These are phyloP conservation scores for Threskiornis aethiopicus DNA, from an alignment of 2,797 vertebrate species.

Conservation along the genomic window DNA sequence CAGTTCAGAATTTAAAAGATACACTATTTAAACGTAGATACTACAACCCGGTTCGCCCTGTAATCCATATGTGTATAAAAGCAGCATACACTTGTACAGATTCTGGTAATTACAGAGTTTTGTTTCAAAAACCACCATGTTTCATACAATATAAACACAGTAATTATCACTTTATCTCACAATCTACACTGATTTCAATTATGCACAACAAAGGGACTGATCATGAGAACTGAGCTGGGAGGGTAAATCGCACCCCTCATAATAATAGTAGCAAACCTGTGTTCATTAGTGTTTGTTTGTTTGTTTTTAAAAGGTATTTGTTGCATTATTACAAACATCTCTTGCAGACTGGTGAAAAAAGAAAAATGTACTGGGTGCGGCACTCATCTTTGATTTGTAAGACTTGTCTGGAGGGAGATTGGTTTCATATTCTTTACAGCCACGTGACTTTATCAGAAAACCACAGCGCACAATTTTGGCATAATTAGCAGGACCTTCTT, in stretches of 20 bases:
- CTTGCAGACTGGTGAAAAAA: not conserved
- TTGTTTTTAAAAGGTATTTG: slow-evolving; percentile 25
- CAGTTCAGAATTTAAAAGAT: not conserved
- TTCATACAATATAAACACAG: not conserved
- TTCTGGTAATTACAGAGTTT: slow-evolving; percentile 14
- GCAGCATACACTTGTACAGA: not conserved
- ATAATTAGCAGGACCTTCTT: slow-evolving; percentile 49
- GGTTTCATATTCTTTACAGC: slow-evolving; percentile 18
- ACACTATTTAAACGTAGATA: not conserved
- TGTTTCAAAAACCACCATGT: not conserved
- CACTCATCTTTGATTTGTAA: not conserved
- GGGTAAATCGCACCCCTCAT: not conserved
- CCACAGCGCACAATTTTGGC: slow-evolving; percentile 1
- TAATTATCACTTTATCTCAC: slow-evolving; percentile 50
- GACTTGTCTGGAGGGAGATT: slow-evolving; percentile 38
- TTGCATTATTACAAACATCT: slow-evolving; percentile 11
- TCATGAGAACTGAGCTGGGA: not conserved
- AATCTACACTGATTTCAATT: slow-evolving; percentile 51
- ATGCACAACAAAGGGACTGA: slow-evolving; percentile 30
- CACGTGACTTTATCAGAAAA: slow-evolving; percentile 51
- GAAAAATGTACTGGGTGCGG: slow-evolving; percentile 2
- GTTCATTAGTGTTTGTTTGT: not conserved
- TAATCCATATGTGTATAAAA: not conserved
- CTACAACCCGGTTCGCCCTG: not conserved
- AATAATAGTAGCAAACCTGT: slow-evolving; percentile 25